Conservation (phyloP, 2,113 vertebrate species). For the Heterochromis multidens region DNA sequence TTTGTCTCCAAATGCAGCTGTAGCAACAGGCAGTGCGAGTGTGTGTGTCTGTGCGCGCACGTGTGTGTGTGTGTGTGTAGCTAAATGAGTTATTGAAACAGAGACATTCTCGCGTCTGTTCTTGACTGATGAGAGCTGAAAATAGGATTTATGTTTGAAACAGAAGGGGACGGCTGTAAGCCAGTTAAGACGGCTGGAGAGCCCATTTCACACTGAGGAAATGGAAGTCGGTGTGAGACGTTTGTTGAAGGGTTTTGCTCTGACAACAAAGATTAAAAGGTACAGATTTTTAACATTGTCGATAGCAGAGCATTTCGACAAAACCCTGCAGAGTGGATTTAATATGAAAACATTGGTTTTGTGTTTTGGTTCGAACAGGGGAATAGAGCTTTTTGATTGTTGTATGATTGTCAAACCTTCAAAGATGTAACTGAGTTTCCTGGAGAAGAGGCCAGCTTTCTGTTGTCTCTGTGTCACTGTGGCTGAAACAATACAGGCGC, state of each 20-base stretch:
- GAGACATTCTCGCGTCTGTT: constrained; percentile 48
- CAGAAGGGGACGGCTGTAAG: constrained; percentile 50
- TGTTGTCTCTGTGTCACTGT: neutral
- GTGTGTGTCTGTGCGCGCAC: constrained; percentile 17
- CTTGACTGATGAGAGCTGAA: constrained; percentile 57
- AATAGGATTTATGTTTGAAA: constrained; percentile 65
- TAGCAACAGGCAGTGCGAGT: constrained; percentile 49
- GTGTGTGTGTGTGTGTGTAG: constrained; percentile 15
- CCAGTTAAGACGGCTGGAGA: constrained; percentile 46
- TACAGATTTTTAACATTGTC: neutral
- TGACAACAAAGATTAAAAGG: constrained; percentile 37
- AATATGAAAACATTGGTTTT: neutral
- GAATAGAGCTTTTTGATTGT: neutral
- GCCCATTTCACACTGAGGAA: constrained; percentile 47
- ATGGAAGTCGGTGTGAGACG: constrained; percentile 1
- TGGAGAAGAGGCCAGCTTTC: neutral
- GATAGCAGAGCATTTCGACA: neutral
- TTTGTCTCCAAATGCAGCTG: constrained; percentile 58
- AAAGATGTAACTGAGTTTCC: neutral
- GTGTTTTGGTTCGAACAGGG: neutral
- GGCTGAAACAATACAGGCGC: neutral
- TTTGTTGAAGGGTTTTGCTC: constrained; percentile 21
- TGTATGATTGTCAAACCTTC: neutral
- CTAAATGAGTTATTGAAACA: constrained; percentile 43
- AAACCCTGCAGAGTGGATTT: neutral